Conservation (phyloP, 2,797 vertebrate species). For the Enteromius trimaculatus region DNA sequence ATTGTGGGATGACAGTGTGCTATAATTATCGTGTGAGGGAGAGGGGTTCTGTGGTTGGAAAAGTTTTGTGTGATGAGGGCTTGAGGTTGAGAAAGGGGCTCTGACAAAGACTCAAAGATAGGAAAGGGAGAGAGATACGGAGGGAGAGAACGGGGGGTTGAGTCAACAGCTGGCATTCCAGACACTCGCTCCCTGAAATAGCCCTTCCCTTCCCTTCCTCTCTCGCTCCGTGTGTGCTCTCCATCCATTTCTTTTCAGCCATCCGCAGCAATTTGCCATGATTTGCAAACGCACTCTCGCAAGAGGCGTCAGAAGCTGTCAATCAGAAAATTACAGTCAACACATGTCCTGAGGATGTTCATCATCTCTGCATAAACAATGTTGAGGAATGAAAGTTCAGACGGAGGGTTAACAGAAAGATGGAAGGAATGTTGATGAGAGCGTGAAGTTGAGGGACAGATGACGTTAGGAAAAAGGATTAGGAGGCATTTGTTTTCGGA, state of each 20-base stretch:
- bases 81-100: constrained; percentile 67
- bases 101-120: constrained; percentile 60
- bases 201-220: constrained; percentile 51
- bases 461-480: constrained; percentile 62
- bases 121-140: constrained; percentile 57
- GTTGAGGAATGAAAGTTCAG: constrained; percentile 16
- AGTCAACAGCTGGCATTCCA: constrained; percentile 75
- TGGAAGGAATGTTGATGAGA: constrained; percentile 77
- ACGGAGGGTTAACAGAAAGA: constrained; percentile 65
- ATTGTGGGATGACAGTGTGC: constrained; percentile 72
- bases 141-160: constrained; percentile 31
- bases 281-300: constrained; percentile 23
- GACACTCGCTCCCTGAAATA: constrained; percentile 73
- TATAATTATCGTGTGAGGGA: constrained; percentile 78
- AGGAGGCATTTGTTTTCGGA: constrained; percentile 69
- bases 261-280: constrained; percentile 22
- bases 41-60: constrained; percentile 73
- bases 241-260: constrained; percentile 51
- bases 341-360: neutral
- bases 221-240: constrained; percentile 46
- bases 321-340: constrained; percentile 14
- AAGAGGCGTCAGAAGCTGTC: neutral
- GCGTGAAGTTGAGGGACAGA: constrained; percentile 64
- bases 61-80: constrained; percentile 69
- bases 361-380: constrained; percentile 20